Evolutionary conservation across 2,113 vertebrate genomes (phyloP).

Genomic region (Pandion haliaetus): DNA sequence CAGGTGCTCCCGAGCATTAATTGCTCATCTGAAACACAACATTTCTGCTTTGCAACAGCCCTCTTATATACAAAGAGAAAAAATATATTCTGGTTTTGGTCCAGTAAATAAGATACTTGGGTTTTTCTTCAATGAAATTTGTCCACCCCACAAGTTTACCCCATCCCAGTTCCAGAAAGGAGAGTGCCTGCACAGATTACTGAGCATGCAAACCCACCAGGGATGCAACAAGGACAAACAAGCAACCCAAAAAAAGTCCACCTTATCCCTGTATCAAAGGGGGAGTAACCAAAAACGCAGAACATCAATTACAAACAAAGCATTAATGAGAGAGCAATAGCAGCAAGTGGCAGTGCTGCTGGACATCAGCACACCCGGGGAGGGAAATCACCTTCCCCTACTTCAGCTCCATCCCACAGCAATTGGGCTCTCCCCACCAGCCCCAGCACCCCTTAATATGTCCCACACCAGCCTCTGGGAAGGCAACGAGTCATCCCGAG

Average conservation of each 20-base stretch:
- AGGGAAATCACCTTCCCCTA: too few relatives aligned
- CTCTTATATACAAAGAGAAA: neutral
- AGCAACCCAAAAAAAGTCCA: too few relatives aligned
- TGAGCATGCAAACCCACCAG: accelerated
- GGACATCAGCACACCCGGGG: too few relatives aligned
- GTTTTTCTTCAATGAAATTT: neutral
- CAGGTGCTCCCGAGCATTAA: neutral
- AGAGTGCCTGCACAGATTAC: too few relatives aligned
- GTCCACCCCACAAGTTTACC: neutral
- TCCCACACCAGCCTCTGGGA: neutral
- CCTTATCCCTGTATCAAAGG: neutral
- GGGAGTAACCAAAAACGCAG: neutral
- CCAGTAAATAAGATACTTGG: neutral
- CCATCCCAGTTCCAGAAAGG: neutral
- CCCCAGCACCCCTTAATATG: accelerated
- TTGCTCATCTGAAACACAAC: neutral
- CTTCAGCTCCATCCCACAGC: neutral
- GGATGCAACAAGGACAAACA: accelerated
- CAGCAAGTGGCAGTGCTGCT: neutral
- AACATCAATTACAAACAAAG: neutral
- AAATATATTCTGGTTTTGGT: neutral
- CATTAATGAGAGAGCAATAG: neutral
- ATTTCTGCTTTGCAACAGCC: neutral
- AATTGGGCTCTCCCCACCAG: neutral
- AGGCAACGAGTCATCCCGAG: neutral